Evolutionary conservation across 2,113 vertebrate species (phyloP).

Genomic region (Sterna hirundo): DNA sequence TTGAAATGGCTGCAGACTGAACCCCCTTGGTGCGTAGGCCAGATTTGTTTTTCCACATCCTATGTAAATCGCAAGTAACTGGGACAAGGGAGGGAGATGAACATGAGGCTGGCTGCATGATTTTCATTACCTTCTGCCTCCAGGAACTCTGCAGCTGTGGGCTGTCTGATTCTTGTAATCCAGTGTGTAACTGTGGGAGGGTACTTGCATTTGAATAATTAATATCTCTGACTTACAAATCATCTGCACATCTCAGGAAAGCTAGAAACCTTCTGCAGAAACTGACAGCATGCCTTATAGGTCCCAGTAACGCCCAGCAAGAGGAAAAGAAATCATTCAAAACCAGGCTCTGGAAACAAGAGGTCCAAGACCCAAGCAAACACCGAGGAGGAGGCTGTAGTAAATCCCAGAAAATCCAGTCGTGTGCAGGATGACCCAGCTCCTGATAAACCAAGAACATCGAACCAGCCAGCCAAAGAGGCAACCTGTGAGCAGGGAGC

Average conservation of each 20-base stretch:
- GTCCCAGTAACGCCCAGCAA: constrained; percentile 32
- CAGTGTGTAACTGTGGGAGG: not conserved
- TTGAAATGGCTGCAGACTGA: not conserved
- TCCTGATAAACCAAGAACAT: constrained; percentile 28
- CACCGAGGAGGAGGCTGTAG: not conserved
- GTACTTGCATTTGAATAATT: not conserved
- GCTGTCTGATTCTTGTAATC: not conserved
- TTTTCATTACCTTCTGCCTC: not conserved
- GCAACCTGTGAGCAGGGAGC: not conserved
- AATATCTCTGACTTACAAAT: not conserved
- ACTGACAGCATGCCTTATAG: not conserved
- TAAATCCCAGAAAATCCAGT: constrained; percentile 33
- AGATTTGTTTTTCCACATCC: not conserved
- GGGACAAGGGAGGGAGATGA: not conserved
- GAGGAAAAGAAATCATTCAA: constrained; percentile 53
- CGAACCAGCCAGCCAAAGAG: not conserved
- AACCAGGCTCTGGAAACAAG: constrained; percentile 16
- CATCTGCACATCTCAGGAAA: not conserved
- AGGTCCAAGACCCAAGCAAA: constrained; percentile 17
- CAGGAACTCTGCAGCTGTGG: not conserved
- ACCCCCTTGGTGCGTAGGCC: not conserved
- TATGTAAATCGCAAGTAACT: not conserved
- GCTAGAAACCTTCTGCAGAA: not conserved
- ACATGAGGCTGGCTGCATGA: not conserved
- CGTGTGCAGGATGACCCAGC: constrained; percentile 29